phyloP scores from a whole-genome alignment of 2,888 invertebrate genomes.

The Cephalotes varians region DNA sequence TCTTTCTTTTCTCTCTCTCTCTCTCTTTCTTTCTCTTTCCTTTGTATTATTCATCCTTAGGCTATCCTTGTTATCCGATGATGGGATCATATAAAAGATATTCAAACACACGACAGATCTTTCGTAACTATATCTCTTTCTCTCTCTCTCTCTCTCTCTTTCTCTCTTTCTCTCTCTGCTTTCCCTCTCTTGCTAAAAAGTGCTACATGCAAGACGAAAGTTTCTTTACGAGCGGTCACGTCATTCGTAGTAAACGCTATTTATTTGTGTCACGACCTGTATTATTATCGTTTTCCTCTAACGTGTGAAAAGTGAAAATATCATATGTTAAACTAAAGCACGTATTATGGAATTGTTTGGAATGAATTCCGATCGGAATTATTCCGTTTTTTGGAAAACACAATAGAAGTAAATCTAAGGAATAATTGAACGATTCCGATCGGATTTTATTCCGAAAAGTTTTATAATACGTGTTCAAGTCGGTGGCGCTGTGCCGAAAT shows the following conservation, averaged over 20 bases:
- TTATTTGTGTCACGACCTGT: conserved; percentile 22
- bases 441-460: no score
- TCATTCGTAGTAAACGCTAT: conserved; percentile 13
- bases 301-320: conserved; percentile 11
- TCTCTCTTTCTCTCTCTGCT: background rate
- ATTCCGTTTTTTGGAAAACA: no score
- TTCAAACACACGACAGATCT: background rate
- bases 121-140: no score
- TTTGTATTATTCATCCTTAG: background rate
- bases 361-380: no score
- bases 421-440: no score
- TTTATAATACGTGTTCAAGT: no score
- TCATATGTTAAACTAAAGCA: background rate
- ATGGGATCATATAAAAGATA: conserved; percentile 4
- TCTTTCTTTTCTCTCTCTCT: background rate
- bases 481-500: no score
- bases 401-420: no score
- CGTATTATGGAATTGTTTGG: no score
- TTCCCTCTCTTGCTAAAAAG: background rate
- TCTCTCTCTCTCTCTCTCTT: no score
- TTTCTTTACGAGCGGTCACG: conserved; percentile 25
- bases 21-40: background rate
- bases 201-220: conserved; percentile 9
- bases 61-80: background rate
- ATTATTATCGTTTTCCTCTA: background rate